A percentile compares a stretch with the other conserved stretches of the same genome.
These are phyloP conservation scores for Eira barbara DNA, from an alignment of 2,113 vertebrate species.

Conservation along the genomic window DNA sequence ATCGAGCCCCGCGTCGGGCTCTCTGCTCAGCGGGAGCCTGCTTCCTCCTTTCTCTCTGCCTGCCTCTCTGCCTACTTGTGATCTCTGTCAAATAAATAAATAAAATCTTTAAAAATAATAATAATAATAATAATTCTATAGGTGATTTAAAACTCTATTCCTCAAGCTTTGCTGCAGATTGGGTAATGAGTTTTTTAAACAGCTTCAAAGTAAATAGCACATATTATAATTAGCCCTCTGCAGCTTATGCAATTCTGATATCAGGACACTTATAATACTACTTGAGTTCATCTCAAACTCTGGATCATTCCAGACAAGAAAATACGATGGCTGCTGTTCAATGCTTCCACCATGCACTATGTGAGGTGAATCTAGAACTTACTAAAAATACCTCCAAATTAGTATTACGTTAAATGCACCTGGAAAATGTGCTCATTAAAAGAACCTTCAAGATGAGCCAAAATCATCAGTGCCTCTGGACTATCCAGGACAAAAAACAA, in stretches of 20 bases:
- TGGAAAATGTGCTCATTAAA: slow-evolving; percentile 52
- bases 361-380: background rate
- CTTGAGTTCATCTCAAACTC: background rate
- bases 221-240: background rate
- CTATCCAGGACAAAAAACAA: background rate
- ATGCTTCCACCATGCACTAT: background rate
- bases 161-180: background rate
- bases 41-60: no score
- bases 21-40: no score
- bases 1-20: no score
- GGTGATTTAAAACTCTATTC: background rate
- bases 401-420: background rate
- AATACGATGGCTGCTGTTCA: background rate
- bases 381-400: slow-evolving; percentile 35
- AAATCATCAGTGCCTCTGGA: slow-evolving; percentile 14
- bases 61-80: no score
- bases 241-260: background rate
- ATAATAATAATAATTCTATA: background rate
- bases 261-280: background rate
- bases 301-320: background rate
- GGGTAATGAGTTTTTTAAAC: background rate
- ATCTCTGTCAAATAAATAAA: no score
- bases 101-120: no score
- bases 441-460: slow-evolving; percentile 3
- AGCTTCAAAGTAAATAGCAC: background rate